phyloP scores from a whole-genome alignment of 2,888 invertebrate genomes.

The Parnassius glacialis region DNA sequence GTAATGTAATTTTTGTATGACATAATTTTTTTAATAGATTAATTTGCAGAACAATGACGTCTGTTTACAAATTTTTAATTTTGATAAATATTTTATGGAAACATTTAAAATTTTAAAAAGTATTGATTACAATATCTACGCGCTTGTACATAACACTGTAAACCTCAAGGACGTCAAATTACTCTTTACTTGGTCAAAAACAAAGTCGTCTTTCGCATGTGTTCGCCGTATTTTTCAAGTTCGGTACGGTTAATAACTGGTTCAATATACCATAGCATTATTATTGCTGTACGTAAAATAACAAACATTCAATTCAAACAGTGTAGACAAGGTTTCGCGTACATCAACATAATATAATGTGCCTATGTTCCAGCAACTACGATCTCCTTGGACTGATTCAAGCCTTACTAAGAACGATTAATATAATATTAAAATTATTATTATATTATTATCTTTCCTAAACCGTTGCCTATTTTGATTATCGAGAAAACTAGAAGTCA shows the following conservation, averaged over 20 bases:
- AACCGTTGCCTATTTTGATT: too few relatives aligned
- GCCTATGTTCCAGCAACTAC: background rate
- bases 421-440: constrained; percentile 3
- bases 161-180: constrained; percentile 1
- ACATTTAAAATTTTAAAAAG: too few relatives aligned
- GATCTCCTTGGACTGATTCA: constrained; percentile 20
- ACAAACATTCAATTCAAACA: constrained; percentile 25
- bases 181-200: background rate
- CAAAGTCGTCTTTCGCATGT: constrained; percentile 12
- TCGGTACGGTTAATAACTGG: constrained; percentile 20
- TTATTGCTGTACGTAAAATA: constrained; percentile 22
- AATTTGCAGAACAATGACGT: too few relatives aligned
- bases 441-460: too few relatives aligned
- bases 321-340: constrained; percentile 24
- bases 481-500: too few relatives aligned
- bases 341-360: constrained; percentile 1
- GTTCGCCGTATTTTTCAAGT: constrained; percentile 2
- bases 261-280: constrained; percentile 21
- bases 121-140: background rate
- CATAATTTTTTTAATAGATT: too few relatives aligned
- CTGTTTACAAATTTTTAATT: too few relatives aligned
- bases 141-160: constrained; percentile 1
- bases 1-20: too few relatives aligned
- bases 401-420: background rate
- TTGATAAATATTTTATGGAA: too few relatives aligned